Evolutionary conservation across 2,888 invertebrate genomes (phyloP).

Genomic region (Parasteatoda lunata): DNA sequence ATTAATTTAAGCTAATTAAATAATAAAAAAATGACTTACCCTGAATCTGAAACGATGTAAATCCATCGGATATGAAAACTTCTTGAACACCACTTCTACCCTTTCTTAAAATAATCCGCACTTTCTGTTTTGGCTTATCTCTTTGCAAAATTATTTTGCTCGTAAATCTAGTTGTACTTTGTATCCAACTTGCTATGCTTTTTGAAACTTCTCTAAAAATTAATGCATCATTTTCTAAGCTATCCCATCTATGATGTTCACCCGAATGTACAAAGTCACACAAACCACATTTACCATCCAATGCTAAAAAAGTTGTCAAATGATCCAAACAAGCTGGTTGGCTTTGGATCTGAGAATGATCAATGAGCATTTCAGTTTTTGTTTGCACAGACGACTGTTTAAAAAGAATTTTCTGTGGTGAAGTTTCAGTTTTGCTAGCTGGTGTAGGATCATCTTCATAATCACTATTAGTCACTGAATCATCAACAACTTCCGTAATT

Average conservation of each 20-base stretch:
- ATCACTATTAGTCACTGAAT: not conserved
- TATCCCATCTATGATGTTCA: slow-evolving; percentile 49
- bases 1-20: no score
- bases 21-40: slow-evolving; percentile 17
- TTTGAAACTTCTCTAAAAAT: slow-evolving; percentile 50
- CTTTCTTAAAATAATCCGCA: slow-evolving; percentile 29
- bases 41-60: slow-evolving; percentile 38
- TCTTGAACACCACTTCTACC: slow-evolving; percentile 29
- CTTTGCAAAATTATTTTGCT: slow-evolving; percentile 30
- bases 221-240: slow-evolving; percentile 60
- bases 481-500: not conserved
- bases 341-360: not conserved
- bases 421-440: not conserved
- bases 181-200: slow-evolving; percentile 22
- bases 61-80: slow-evolving; percentile 41
- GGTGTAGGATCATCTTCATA: not conserved
- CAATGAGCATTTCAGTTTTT: not conserved
- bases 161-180: slow-evolving; percentile 12
- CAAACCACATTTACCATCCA: slow-evolving; percentile 51
- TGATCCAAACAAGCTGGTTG: slow-evolving; percentile 23
- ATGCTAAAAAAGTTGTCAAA: slow-evolving; percentile 16
- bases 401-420: not conserved
- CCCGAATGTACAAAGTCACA: slow-evolving; percentile 65
- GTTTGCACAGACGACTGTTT: slow-evolving; percentile 14
- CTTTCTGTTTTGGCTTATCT: slow-evolving; percentile 22